Percentiles rank a stretch among this genome's conserved stretches.
Evolutionary conservation across 2,113 vertebrate genomes (phyloP).

Genomic region (Scophthalmus maximus): DNA sequence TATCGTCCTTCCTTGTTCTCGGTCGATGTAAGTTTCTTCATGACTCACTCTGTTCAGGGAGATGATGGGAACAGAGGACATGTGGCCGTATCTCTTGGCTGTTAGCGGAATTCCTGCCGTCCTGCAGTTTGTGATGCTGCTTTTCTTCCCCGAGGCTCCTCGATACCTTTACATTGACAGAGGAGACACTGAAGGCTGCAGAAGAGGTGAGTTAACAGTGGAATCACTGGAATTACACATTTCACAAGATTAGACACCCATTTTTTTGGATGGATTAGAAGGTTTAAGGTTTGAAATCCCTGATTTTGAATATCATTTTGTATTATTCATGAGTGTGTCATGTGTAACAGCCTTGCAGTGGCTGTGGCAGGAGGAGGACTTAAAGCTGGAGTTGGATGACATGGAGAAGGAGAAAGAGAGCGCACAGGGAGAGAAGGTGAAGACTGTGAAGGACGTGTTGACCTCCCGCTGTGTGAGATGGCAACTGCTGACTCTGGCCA

Average conservation of each 20-base stretch:
- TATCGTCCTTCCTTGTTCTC: background rate
- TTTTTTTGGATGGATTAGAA: background rate
- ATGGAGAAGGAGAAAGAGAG: constrained; percentile 68
- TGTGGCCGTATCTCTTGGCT: constrained; percentile 84
- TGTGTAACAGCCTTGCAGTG: constrained; percentile 70
- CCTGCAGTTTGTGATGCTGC: constrained; percentile 80
- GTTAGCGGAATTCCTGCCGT: constrained; percentile 81
- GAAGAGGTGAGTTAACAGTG: constrained; percentile 74
- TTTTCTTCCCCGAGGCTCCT: constrained; percentile 85
- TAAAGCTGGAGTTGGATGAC: constrained; percentile 70
- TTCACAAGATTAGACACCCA: no score
- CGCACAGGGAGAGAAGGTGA: constrained; percentile 55
- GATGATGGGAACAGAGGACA: constrained; percentile 82
- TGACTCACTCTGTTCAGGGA: constrained; percentile 70
- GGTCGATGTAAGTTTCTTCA: background rate
- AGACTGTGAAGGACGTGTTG: constrained; percentile 69
- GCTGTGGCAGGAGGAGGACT: constrained; percentile 76
- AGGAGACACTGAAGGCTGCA: constrained; percentile 80
- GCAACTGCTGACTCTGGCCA: constrained; percentile 72
- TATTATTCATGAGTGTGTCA: background rate
- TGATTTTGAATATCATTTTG: background rate
- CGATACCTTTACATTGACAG: constrained; percentile 83
- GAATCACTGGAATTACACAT: background rate
- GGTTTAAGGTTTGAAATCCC: no score
- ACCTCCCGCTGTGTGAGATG: constrained; percentile 67